Percentiles rank a stretch among this genome's conserved stretches.
phyloP scores from a whole-genome alignment of 2,113 vertebrate species.

The Rynchops niger region DNA sequence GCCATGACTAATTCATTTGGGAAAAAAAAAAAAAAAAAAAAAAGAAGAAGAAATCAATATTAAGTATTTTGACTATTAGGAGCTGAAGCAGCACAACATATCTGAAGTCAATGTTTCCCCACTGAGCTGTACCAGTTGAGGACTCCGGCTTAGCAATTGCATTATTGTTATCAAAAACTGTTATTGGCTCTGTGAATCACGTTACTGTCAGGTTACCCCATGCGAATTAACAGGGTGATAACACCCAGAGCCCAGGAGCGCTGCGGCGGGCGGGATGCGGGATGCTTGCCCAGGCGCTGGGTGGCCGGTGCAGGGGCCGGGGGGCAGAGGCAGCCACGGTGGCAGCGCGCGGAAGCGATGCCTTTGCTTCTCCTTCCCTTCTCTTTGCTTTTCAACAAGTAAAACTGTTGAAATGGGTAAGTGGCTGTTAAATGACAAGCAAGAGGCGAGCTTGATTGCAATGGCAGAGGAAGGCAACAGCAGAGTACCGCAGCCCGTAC shows the following conservation, averaged over 20 bases:
- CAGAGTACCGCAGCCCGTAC: background rate
- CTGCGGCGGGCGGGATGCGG: background rate
- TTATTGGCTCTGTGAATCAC: background rate
- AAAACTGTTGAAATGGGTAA: background rate
- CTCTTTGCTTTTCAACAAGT: background rate
- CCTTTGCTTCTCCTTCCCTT: background rate
- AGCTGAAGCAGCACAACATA: background rate
- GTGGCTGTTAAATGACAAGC: background rate
- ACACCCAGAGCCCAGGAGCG: background rate
- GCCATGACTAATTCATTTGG: background rate
- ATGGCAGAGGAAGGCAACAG: too few relatives aligned
- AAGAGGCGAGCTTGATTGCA: background rate
- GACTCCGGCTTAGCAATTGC: background rate
- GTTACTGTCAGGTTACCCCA: background rate
- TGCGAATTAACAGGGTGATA: background rate
- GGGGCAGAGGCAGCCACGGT: background rate
- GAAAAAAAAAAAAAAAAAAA: too few relatives aligned
- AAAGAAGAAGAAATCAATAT: background rate
- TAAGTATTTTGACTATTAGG: background rate
- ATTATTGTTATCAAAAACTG: background rate
- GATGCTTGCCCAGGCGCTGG: background rate
- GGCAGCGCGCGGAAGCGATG: background rate
- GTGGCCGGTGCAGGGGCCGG: fast-evolving
- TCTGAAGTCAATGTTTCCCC: background rate
- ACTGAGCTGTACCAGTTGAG: background rate